Conservation (phyloP, 2,888 invertebrate species). For the Drosophila flavopinicola region DNA sequence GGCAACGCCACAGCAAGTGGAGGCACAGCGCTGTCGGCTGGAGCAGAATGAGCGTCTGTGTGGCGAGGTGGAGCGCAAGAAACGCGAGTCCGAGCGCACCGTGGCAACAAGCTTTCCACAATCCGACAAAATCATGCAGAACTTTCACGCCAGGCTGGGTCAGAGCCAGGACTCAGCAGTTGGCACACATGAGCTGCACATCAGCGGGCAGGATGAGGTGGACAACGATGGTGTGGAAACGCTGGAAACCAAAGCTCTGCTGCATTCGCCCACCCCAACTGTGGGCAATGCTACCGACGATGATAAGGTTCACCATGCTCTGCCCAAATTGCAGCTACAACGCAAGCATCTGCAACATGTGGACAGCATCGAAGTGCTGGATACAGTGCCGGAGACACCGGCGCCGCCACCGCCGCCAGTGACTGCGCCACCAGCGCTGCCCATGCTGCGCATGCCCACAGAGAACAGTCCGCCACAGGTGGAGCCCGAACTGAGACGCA, state of each 20-base stretch:
- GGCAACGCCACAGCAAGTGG: slow-evolving; percentile 85
- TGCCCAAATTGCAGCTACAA: slow-evolving; percentile 45
- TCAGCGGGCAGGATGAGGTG: slow-evolving; percentile 70
- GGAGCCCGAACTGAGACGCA: slow-evolving; percentile 59
- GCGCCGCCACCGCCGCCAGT: slow-evolving; percentile 85
- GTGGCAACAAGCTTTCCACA: slow-evolving; percentile 78
- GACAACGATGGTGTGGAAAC: slow-evolving; percentile 69
- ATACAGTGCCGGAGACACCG: slow-evolving; percentile 84
- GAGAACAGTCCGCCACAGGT: slow-evolving; percentile 31
- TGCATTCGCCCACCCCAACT: slow-evolving; percentile 40
- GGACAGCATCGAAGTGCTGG: slow-evolving; percentile 72
- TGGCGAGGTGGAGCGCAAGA: slow-evolving; percentile 63
- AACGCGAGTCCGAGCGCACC: slow-evolving; percentile 74
- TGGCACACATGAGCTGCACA: slow-evolving; percentile 55
- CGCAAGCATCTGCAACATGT: slow-evolving; percentile 46
- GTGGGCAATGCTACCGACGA: slow-evolving; percentile 78
- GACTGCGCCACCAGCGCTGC: slow-evolving; percentile 57
- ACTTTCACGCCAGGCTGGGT: slow-evolving; percentile 60
- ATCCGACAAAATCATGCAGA: slow-evolving; percentile 82
- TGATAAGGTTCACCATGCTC: slow-evolving; percentile 73
- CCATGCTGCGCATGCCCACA: slow-evolving; percentile 32
- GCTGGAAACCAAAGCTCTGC: slow-evolving; percentile 61
- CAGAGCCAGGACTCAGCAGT: neutral
- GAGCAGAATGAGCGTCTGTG: slow-evolving; percentile 69
- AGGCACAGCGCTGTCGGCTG: slow-evolving; percentile 63